Percentiles rank a stretch among this genome's conserved stretches.
Conservation (phyloP, 2,888 invertebrate genomes). For the Spodoptera picta region DNA sequence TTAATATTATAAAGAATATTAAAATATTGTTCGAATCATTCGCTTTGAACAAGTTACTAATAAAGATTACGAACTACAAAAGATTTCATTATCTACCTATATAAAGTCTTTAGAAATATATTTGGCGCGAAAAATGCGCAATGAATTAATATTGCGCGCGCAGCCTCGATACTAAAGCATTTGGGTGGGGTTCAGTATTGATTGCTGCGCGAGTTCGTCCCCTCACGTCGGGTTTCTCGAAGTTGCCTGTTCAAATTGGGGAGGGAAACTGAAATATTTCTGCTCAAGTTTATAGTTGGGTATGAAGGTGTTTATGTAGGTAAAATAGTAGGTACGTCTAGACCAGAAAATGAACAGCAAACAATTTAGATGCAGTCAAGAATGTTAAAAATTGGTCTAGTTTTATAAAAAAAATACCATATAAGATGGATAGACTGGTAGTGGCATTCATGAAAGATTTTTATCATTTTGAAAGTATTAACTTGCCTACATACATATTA, state of each 20-base stretch:
- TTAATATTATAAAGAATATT: no score
- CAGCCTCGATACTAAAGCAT: slow-evolving; percentile 56
- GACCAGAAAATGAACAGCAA: slow-evolving; percentile 29
- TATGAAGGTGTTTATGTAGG: slow-evolving; percentile 39
- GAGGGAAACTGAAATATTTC: slow-evolving; percentile 71
- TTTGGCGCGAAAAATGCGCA: slow-evolving; percentile 74
- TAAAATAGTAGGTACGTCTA: slow-evolving; percentile 23
- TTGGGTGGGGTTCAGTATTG: slow-evolving; percentile 80
- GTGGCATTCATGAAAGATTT: background rate
- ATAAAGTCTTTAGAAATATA: slow-evolving; percentile 41
- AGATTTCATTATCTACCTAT: background rate
- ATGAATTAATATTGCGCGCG: slow-evolving; percentile 74
- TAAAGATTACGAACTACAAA: no score
- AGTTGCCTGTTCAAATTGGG: slow-evolving; percentile 67
- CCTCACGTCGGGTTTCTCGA: slow-evolving; percentile 63
- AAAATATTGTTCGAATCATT: no score
- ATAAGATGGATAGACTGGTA: background rate
- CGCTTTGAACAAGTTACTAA: no score
- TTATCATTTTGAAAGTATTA: slow-evolving; percentile 4
- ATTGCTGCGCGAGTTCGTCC: slow-evolving; percentile 74
- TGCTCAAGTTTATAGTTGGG: slow-evolving; percentile 55
- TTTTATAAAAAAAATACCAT: background rate
- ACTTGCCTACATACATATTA: slow-evolving; percentile 3
- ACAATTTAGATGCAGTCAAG: background rate
- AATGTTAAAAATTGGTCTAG: background rate